Percentiles rank a stretch among this genome's conserved stretches.
These are phyloP conservation scores for Melitaea cinxia DNA, from an alignment of 1,140 invertebrate genomes.

Conservation along the genomic window DNA sequence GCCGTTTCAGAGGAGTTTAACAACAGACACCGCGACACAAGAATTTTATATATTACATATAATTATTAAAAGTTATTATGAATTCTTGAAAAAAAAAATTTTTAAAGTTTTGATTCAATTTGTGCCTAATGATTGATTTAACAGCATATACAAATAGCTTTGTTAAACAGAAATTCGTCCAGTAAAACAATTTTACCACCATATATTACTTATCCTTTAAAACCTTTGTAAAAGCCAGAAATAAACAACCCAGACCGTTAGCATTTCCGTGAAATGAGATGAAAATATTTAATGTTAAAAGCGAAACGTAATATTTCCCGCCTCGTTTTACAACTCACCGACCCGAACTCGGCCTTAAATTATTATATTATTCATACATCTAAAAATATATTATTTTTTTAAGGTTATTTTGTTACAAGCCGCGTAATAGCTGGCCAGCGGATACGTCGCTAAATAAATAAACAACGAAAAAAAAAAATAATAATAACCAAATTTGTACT, in stretches of 20 bases:
- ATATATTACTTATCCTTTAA: background rate
- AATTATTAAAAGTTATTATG: too few species aligned
- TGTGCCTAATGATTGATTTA: too few species aligned
- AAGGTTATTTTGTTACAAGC: background rate
- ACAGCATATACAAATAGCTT: too few species aligned
- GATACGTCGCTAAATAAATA: too few species aligned
- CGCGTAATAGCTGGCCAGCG: too few species aligned
- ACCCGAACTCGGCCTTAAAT: constrained; percentile 13
- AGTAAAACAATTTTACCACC: background rate
- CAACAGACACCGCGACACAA: too few species aligned
- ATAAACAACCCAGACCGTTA: constrained; percentile 3
- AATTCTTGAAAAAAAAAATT: too few species aligned
- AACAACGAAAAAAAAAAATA: too few species aligned
- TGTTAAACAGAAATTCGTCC: background rate
- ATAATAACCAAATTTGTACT: too few species aligned
- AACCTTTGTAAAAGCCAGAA: constrained; percentile 6
- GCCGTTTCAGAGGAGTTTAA: too few species aligned
- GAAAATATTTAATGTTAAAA: constrained; percentile 38
- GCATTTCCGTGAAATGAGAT: constrained; percentile 13
- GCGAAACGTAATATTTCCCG: constrained; percentile 31
- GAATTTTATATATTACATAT: too few species aligned
- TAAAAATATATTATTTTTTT: background rate
- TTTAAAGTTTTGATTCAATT: too few species aligned
- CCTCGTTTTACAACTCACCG: constrained; percentile 30
- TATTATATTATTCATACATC: background rate